Evolutionary conservation across 2,797 vertebrate species (phyloP).

Genomic region (Nasua narica): DNA sequence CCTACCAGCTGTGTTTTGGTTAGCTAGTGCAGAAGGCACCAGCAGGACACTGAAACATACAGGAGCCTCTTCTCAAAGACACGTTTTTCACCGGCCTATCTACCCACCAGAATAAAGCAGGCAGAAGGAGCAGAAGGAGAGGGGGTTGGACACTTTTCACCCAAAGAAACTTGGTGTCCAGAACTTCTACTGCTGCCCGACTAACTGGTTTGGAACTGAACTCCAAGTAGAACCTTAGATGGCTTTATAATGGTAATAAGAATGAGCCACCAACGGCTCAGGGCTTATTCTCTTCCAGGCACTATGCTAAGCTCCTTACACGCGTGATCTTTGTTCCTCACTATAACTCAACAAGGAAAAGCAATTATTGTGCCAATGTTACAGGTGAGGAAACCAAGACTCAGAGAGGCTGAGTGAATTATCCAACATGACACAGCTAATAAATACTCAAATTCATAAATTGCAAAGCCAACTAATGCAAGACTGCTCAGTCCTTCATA

Average conservation of each 20-base stretch:
- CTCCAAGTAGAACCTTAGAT: slow-evolving; percentile 12
- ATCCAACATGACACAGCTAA: background rate
- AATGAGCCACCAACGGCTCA: background rate
- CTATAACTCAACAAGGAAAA: background rate
- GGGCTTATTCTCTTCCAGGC: background rate
- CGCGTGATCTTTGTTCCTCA: background rate
- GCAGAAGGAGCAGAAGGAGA: slow-evolving; percentile 60
- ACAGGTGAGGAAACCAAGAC: background rate
- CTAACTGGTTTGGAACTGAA: slow-evolving; percentile 37
- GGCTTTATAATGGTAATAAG: background rate
- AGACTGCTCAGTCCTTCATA: background rate
- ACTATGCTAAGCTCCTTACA: background rate
- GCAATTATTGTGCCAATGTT: background rate
- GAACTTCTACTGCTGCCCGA: slow-evolving; percentile 57
- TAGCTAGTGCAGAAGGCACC: slow-evolving; percentile 2
- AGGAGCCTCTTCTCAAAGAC: background rate
- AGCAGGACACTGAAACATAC: slow-evolving; percentile 48
- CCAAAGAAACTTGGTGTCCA: slow-evolving; percentile 46
- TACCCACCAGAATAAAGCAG: background rate
- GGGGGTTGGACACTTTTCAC: slow-evolving; percentile 60
- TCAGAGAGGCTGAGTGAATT: background rate
- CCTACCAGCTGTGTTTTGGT: slow-evolving; percentile 56
- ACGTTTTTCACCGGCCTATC: background rate
- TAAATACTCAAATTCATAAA: background rate
- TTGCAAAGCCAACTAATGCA: background rate